Conservation (phyloP, 2,113 vertebrate genomes). For the Sakesphorus luctuosus region DNA sequence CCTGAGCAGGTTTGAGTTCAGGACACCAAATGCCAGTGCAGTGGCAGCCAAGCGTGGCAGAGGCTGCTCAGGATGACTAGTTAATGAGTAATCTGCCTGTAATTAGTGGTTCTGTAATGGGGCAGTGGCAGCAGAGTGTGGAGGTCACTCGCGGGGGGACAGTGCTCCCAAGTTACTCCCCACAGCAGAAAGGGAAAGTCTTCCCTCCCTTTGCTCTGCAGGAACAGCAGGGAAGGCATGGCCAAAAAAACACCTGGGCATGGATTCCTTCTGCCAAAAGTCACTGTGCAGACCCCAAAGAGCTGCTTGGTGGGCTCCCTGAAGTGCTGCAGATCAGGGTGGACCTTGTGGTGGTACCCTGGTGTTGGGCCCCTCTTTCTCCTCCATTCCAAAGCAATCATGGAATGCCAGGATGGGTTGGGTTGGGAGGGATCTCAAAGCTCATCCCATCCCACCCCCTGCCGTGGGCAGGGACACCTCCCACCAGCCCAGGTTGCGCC, state of each 20-base stretch:
- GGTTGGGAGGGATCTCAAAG: not conserved
- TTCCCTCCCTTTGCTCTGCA: not conserved
- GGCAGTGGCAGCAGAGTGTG: not conserved
- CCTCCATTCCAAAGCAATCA: not conserved
- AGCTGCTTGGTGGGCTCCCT: not conserved
- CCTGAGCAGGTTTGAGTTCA: not conserved
- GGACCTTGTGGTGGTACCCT: not conserved
- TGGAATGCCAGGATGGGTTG: not conserved
- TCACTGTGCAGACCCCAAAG: not conserved
- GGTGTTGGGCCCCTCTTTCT: not conserved
- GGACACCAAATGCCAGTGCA: not conserved
- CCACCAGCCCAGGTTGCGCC: not conserved
- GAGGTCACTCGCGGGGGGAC: not conserved
- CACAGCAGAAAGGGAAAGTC: not conserved
- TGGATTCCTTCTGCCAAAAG: not conserved
- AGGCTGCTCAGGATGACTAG: not conserved
- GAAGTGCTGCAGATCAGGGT: not conserved
- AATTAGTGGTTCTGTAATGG: not conserved
- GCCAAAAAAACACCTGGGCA: not conserved
- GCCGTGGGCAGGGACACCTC: not conserved
- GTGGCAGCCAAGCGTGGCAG: not conserved
- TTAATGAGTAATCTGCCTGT: conserved; percentile 39
- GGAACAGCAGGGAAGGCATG: not conserved
- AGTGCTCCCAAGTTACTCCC: not conserved
- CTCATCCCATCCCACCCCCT: not conserved